phyloP scores from a whole-genome alignment of 1,140 invertebrate genomes.

The Brachionus plicatilis region DNA sequence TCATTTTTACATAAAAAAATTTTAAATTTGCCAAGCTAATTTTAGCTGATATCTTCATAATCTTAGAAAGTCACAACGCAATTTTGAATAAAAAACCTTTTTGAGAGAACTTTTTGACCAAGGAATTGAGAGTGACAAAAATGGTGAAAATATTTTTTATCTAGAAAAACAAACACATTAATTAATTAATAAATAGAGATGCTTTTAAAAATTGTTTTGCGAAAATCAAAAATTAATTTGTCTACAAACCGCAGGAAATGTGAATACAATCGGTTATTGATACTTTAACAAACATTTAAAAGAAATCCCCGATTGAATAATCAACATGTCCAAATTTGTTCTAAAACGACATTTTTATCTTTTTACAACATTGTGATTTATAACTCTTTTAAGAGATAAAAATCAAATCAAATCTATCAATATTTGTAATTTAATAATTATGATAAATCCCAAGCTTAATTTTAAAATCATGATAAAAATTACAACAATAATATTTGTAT shows the following conservation, averaged over 20 bases:
- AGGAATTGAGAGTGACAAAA: neutral
- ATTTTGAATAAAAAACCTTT: too few species aligned
- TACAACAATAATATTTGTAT: slow-evolving; percentile 36
- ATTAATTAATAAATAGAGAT: neutral
- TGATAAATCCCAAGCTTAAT: slow-evolving; percentile 33
- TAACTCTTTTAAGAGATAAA: neutral
- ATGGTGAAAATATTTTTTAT: neutral
- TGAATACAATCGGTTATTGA: neutral
- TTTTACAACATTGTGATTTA: slow-evolving; percentile 22
- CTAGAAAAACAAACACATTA: neutral
- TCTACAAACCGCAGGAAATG: neutral
- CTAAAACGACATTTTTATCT: slow-evolving; percentile 2
- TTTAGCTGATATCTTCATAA: too few species aligned
- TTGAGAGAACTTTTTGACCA: too few species aligned
- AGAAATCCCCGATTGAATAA: neutral
- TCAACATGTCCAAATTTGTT: neutral
- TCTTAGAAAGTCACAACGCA: too few species aligned
- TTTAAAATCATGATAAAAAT: slow-evolving; percentile 36
- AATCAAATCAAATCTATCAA: neutral
- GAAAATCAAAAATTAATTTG: neutral
- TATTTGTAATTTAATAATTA: slow-evolving; percentile 30
- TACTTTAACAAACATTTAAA: neutral
- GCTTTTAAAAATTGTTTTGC: neutral
- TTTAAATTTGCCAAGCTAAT: too few species aligned
- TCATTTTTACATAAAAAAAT: too few species aligned